Evolutionary conservation across 2,888 invertebrate species (phyloP).

Genomic region (Meandrusa payeni): DNA sequence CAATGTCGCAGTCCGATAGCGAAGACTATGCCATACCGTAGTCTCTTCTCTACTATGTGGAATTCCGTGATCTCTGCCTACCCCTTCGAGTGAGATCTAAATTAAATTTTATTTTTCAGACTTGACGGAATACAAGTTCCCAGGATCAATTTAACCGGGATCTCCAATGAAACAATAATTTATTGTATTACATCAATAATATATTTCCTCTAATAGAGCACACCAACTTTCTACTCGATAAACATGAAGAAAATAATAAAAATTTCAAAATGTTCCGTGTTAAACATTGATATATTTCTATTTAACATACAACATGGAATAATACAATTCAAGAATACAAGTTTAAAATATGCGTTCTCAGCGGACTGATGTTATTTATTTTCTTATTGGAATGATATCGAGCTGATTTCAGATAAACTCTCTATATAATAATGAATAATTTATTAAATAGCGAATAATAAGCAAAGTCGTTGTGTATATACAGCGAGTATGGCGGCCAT

Average conservation of each 20-base stretch:
- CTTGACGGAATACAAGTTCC: constrained; percentile 37
- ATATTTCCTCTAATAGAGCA: constrained; percentile 75
- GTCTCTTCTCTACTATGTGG: too few species aligned
- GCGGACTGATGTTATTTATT: constrained; percentile 54
- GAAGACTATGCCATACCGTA: too few species aligned
- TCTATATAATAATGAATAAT: constrained; percentile 34
- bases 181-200: constrained; percentile 52
- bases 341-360: constrained; percentile 44
- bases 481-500: constrained; percentile 34
- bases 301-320: constrained; percentile 73
- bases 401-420: constrained; percentile 55
- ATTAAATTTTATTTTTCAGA: constrained; percentile 39
- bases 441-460: constrained; percentile 36
- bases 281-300: constrained; percentile 69
- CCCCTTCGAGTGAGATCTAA: too few species aligned
- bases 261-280: constrained; percentile 51
- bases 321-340: constrained; percentile 58
- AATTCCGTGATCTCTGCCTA: too few species aligned
- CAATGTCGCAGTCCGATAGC: too few species aligned
- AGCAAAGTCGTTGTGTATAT: constrained; percentile 36
- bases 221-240: constrained; percentile 52
- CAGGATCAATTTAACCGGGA: constrained; percentile 27
- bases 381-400: constrained; percentile 69
- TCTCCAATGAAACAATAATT: constrained; percentile 50
- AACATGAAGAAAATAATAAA: constrained; percentile 51